Base-by-base conservation (phyloP, 2,797 vertebrate genomes). In the Myripristis murdjan region DNA sequence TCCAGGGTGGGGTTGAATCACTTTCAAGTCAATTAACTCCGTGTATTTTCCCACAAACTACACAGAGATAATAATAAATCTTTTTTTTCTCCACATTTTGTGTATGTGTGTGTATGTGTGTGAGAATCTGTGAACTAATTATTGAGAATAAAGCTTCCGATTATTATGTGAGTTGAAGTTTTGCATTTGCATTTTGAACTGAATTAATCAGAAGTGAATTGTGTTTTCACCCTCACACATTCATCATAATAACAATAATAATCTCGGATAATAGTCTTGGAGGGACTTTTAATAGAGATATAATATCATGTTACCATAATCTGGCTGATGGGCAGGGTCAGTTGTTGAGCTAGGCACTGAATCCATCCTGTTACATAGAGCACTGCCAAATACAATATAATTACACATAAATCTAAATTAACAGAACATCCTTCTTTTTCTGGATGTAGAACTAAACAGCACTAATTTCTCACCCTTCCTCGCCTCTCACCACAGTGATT, bases 401-500 rank as follows among this genome's bases (percentile, higher is more conserved):
- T 4, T 41, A 51, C 55, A 64, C 59, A 66, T 15, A 37, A 3
- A 49, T 53, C 43, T 54, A 75, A 62, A 61, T 56, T 70, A 65
- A 47, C 11, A 7, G 26, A 82, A 46, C 6, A 18, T n/a, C n/a
- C 16, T 60, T 33, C 26, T 12, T 2, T n/a, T 61, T 14, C 39
- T 16, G 44, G 8, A 20, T 22, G 22, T 20, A 23, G 12, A 51
- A 51, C 48, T 2, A 24, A 14, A 14, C 3, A 43, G 16, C 16
- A 24, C 10, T 51, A 1, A 11, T 12, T 11, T 24, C 18, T n/a
- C 43, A 46, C 14, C n/a, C n/a, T 39, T 5, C 12, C 37, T 39
- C 7, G 7, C 9, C 5, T 35, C 9, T 35, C 8, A 39, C 35
- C 8, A 39, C 39, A 15, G 15, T 16, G 4, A 2, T 14, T 15